Evolutionary conservation across 2,113 vertebrate species (phyloP).

Genomic region (Phylloscopus trochilus): DNA sequence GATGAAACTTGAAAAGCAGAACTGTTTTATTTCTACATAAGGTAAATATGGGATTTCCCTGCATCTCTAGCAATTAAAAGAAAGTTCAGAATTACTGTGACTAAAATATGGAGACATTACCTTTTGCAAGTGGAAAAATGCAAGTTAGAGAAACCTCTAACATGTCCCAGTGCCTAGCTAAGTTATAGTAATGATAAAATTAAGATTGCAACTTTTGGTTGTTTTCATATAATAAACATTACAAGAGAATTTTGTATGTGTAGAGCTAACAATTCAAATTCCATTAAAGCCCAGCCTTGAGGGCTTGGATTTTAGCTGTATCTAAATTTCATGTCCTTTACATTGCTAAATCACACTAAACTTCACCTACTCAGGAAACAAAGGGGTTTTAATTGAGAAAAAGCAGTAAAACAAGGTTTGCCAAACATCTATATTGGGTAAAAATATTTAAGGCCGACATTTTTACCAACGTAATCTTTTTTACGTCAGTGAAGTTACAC

Average conservation of each 20-base stretch:
- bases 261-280: not conserved
- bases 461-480: not conserved
- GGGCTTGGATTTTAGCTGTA: not conserved
- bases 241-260: not conserved
- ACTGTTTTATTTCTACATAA: not conserved
- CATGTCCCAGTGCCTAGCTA: not conserved
- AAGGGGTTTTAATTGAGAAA: not conserved
- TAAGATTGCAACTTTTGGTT: not conserved
- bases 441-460: not conserved
- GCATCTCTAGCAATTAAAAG: not conserved
- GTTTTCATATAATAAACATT: not conserved
- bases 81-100: not conserved
- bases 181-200: not conserved
- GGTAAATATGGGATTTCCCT: not conserved
- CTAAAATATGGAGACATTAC: not conserved
- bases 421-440: not conserved
- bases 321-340: not conserved
- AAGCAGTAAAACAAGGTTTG: not conserved
- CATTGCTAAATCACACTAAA: not conserved
- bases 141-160: not conserved
- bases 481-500: not conserved
- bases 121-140: not conserved
- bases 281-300: not conserved
- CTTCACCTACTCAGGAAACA: not conserved
- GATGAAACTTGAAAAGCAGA: not conserved